These are phyloP conservation scores for Drosophila cardini DNA, from an alignment of 1,140 invertebrate genomes.

Conservation along the genomic window DNA sequence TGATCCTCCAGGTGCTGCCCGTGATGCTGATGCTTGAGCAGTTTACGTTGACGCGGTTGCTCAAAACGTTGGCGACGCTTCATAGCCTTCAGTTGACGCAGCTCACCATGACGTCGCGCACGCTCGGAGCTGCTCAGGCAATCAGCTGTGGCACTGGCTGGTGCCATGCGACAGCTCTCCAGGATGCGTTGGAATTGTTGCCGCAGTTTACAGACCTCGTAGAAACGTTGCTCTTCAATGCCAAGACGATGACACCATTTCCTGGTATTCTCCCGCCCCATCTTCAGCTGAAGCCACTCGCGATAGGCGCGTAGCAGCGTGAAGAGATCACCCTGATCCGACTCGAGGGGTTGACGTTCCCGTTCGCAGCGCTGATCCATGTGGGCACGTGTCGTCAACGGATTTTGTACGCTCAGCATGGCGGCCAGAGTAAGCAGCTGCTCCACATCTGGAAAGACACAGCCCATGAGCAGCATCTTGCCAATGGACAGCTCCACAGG, in stretches of 20 bases:
- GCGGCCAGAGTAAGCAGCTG: conserved; percentile 96
- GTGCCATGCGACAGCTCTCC: conserved; percentile 89
- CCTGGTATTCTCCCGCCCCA: conserved; percentile 85
- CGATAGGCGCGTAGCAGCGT: conserved; percentile 95
- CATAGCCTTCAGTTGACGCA: conserved; percentile 92
- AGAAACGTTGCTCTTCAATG: conserved; percentile 97
- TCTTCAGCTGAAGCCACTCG: conserved; percentile 94
- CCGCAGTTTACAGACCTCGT: conserved; percentile 97
- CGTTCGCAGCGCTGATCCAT: conserved; percentile 92
- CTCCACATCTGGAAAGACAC: conserved; percentile 95
- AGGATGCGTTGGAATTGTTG: conserved; percentile 95
- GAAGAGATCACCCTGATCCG: conserved; percentile 95
- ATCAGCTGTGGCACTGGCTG: conserved; percentile 46
- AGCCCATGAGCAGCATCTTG: conserved; percentile 98
- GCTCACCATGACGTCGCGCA: conserved; percentile 92
- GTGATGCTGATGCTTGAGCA: conserved; percentile 86
- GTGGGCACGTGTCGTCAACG: conserved; percentile 95
- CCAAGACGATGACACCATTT: conserved; percentile 95
- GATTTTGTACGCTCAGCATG: conserved; percentile 96
- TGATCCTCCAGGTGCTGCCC: conserved; percentile 81
- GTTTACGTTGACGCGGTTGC: conserved; percentile 89
- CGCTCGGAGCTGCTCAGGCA: conserved; percentile 91
- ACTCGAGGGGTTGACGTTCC: conserved; percentile 60
- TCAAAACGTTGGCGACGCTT: conserved; percentile 88
- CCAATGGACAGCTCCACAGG: conserved; percentile 98